Evolutionary conservation across 2,113 vertebrate genomes (phyloP).

Genomic region (Siniperca knerii): DNA sequence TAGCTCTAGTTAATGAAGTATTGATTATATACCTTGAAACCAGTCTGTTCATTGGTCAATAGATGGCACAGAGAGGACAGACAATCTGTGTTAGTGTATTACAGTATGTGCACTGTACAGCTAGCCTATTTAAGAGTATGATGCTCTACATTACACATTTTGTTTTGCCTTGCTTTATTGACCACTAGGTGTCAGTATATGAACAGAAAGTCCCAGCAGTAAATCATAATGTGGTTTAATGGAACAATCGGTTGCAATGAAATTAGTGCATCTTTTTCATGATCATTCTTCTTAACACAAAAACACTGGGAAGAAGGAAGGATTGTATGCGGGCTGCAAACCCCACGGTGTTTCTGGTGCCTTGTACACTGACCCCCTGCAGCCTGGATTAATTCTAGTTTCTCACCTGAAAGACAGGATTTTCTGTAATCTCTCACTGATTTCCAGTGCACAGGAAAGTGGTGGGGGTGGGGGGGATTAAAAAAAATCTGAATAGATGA

Average conservation of each 20-base stretch:
- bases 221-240: slow-evolving; percentile 25
- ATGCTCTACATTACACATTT: background rate
- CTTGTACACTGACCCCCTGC: background rate
- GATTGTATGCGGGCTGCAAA: background rate
- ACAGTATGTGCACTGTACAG: background rate
- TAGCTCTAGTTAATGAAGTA: background rate
- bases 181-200: slow-evolving; percentile 64
- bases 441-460: background rate
- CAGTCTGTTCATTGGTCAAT: background rate
- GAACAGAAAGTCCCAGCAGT: slow-evolving; percentile 3
- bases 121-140: background rate
- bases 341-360: background rate
- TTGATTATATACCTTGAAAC: background rate
- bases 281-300: background rate
- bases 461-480: background rate
- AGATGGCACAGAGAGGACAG: background rate
- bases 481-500: background rate
- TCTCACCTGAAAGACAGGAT: slow-evolving; percentile 23
- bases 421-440: slow-evolving; percentile 30
- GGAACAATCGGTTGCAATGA: background rate
- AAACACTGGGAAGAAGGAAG: background rate
- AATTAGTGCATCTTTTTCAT: background rate
- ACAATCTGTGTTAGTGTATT: background rate
- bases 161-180: background rate
- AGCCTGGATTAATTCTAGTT: slow-evolving; percentile 17